Base-by-base conservation (phyloP, 30 jellyfish, hydroid and myxozoan genomes). In the Hydractinia echinata region DNA sequence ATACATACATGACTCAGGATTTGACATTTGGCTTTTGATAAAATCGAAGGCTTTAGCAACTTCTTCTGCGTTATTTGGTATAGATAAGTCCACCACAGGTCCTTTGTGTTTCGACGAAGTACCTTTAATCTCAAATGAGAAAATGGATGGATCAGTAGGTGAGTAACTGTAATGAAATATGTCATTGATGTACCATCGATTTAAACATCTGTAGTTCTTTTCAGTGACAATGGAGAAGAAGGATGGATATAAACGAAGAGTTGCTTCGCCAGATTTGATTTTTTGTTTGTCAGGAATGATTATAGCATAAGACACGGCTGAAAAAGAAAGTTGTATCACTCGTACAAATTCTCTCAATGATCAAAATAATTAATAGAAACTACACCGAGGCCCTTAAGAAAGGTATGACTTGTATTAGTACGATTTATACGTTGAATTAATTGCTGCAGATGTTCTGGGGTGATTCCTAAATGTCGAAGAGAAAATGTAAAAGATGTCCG, bases 221-320 rank as follows among this genome's bases (percentile, higher is more conserved):
- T 85, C 79, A 55, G 95, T 66, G 16, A 82, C 76, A 53, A 91
- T 70, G 60, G 95, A 81, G 79, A 91, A 91, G 85, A 85, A 91
- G 54, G 66, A 72, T 14, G 78, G 76, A 81, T 82, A 91, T 7
- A 91, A 60, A 61, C 83, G 82, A 66, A 91, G 61, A 21, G 90
- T 79, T 51, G 95, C 79, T 14, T 91, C 96, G 8, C 96, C 97
- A 53, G 95, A 60, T 83, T 87, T 86, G 44, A 86, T 39, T 68
- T 87, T 82, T 73, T 91, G 97, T 55, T 86, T 86, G 48, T 88
- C 86, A 50, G 97, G 97, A 18, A 91, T 73, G 19, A 55, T 56
- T 14, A 91, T 86, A 60, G 78, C 85, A 73, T 58, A 91, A 49
- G 82, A 70, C 70, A 74, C 82, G 55, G 86, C 97, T 91, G 67